Percentiles rank a stretch among this genome's conserved stretches.
phyloP scores from a whole-genome alignment of 2,113 vertebrate genomes.

The Silurus glanis region DNA sequence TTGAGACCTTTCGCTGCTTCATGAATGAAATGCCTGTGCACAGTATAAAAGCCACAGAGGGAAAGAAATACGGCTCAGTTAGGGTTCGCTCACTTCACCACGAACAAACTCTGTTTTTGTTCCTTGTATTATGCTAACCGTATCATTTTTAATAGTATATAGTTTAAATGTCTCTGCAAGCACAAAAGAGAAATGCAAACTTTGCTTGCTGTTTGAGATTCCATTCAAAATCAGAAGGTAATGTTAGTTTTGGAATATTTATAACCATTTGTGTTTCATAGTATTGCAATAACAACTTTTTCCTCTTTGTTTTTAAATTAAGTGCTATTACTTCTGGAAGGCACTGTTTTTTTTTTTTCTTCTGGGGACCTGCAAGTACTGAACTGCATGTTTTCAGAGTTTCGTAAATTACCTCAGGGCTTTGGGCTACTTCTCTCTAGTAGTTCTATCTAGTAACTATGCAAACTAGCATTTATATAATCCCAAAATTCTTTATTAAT shows the following conservation, averaged over 20 bases:
- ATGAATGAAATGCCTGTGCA: slow-evolving; percentile 71
- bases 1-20: slow-evolving; percentile 66
- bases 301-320: background rate
- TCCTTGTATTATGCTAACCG: background rate
- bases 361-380: slow-evolving; percentile 10
- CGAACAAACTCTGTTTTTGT: slow-evolving; percentile 1
- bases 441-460: background rate
- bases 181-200: background rate
- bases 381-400: slow-evolving; percentile 46
- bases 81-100: slow-evolving; percentile 1
- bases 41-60: slow-evolving; percentile 63
- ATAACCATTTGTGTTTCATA: background rate
- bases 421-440: slow-evolving; percentile 37
- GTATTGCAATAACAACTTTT: background rate
- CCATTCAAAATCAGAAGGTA: background rate
- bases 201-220: background rate
- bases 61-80: background rate
- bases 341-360: background rate
- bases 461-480: slow-evolving; percentile 34
- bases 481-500: slow-evolving; percentile 49
- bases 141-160: background rate
- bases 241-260: background rate
- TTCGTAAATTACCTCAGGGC: slow-evolving; percentile 39
- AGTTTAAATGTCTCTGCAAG: background rate
- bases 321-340: slow-evolving; percentile 18